Evolutionary conservation across 1,140 invertebrate genomes (phyloP).

Genomic region (Halotydeus destructor): DNA sequence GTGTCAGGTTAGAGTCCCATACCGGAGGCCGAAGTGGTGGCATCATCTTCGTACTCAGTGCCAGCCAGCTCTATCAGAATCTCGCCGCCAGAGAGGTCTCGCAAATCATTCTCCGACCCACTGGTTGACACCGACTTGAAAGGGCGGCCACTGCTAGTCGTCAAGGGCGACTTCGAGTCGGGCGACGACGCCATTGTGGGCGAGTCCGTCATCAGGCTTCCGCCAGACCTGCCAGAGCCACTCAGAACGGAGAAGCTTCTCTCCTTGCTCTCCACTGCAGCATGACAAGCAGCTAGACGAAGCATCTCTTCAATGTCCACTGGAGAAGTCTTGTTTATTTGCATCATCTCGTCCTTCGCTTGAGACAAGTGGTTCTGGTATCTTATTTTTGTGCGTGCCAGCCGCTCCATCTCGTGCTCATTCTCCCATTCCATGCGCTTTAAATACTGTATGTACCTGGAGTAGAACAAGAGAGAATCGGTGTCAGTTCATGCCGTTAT

Average conservation of each 20-base stretch:
- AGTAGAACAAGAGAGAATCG: too few species aligned
- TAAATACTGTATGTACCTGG: constrained; percentile 8
- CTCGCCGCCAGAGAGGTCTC: constrained; percentile 6
- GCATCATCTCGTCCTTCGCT: constrained; percentile 3
- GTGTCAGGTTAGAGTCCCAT: neutral
- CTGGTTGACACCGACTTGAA: too few species aligned
- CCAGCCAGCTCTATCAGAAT: constrained; percentile 2
- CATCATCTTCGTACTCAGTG: constrained; percentile 7
- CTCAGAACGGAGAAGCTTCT: neutral
- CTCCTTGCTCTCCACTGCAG: neutral
- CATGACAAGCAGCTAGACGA: neutral
- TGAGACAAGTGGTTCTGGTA: constrained; percentile 5
- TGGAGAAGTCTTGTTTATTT: neutral
- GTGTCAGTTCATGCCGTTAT: too few species aligned
- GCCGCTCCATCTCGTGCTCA: constrained; percentile 1
- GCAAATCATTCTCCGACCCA: too few species aligned
- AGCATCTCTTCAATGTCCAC: constrained; percentile 3
- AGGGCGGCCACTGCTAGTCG: constrained; percentile 5
- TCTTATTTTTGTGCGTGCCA: neutral
- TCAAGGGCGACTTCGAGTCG: neutral
- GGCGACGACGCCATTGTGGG: neutral
- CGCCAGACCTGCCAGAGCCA: neutral
- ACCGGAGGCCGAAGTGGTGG: constrained; percentile 4
- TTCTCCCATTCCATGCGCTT: constrained; percentile 4
- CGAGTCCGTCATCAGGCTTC: neutral